Base-by-base conservation (phyloP, 2,888 invertebrate genomes). In the Colletes collaris region DNA sequence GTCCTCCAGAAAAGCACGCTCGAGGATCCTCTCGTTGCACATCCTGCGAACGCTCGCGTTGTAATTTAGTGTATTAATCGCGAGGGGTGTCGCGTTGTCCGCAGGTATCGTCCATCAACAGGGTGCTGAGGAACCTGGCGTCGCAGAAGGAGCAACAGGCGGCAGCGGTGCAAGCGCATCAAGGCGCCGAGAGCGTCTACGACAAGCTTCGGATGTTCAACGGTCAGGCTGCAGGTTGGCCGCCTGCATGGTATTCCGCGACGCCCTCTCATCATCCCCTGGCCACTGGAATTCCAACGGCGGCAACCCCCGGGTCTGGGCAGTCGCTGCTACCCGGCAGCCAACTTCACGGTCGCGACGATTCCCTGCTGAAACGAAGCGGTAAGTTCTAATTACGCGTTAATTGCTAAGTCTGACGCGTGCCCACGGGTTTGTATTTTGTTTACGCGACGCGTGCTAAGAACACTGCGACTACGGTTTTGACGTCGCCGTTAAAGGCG, bases 61-160 rank as follows among this genome's bases (percentile, higher is more conserved):
- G 40, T 40, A 6, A 40, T 3, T 40, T 40, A 40, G 3, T 44
- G 13, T n/a, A 55, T 44, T 65, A 52, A 53, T 13, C 65, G n/a
- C 35, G 35, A 37, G 35, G 7, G 11, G 55, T 35, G 63, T 53
- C 27, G 62, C 55, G 50, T 64, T 27, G 27, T 76, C 49, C 94
- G 50, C 95, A 99, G 98, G 98, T 99, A 86, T 99, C 99, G 82
- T 99, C 98, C 91, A 99, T 99, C 93, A 99, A 99, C 95, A 96
- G 99, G 89, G 99, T 99, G 80, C 95, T 99, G 76, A 95, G 99
- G 83, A 99, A 99, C 94, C 95, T 99, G 90, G 98, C 99, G 40
- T 97, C 98, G 66, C 98, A 98, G 94, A 99, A 99, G 93, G 99
- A 98, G 94, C 98, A 98, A 93, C 97, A 97, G 89, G 96, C 96